These are phyloP conservation scores for Pollimyrus isidori DNA, from an alignment of 2,113 vertebrate genomes.

Conservation along the genomic window DNA sequence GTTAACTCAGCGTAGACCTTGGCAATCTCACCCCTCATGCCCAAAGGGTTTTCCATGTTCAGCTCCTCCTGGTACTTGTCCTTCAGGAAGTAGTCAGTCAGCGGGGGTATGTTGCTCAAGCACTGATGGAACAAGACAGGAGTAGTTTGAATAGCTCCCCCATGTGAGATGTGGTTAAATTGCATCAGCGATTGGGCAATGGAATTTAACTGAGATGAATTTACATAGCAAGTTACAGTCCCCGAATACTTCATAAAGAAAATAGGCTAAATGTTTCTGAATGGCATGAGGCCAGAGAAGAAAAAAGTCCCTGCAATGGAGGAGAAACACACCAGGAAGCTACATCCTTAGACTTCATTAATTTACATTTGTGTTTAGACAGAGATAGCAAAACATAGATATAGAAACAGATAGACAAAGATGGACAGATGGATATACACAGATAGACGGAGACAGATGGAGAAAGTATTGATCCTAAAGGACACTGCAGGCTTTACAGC, in stretches of 20 bases:
- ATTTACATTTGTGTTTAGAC: background rate
- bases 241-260: background rate
- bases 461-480: background rate
- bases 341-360: background rate
- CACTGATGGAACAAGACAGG: constrained; percentile 60
- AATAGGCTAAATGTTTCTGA: background rate
- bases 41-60: constrained; percentile 95
- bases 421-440: too few species aligned
- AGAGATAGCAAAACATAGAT: background rate
- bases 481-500: background rate
- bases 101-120: constrained; percentile 91
- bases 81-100: constrained; percentile 94
- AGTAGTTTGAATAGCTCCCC: background rate
- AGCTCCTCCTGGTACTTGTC: constrained; percentile 91
- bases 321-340: background rate
- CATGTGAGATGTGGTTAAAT: background rate
- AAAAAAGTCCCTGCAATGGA: background rate
- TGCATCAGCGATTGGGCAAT: background rate
- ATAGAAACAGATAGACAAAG: background rate
- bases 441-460: background rate
- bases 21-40: constrained; percentile 97
- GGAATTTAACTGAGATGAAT: background rate
- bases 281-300: background rate
- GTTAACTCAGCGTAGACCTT: constrained; percentile 88
- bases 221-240: background rate